These are phyloP conservation scores for Psittacula derbiana DNA, from an alignment of 2,797 vertebrate genomes.

Conservation along the genomic window DNA sequence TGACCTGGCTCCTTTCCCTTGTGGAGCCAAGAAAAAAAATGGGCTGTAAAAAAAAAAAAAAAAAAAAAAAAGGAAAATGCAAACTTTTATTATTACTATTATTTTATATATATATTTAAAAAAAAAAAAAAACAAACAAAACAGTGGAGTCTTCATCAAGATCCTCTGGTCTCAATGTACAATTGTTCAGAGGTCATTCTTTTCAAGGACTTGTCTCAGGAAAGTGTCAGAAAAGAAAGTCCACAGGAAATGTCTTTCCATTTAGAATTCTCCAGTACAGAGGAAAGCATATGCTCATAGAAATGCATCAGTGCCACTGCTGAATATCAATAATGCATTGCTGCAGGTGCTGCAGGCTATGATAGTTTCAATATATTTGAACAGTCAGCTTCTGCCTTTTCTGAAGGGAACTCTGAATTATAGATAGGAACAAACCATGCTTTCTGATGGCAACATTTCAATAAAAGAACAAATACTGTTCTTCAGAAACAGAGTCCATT, in stretches of 20 bases:
- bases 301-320: neutral
- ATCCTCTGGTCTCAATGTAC: neutral
- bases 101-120: neutral
- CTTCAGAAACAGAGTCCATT: neutral
- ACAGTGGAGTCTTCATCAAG: neutral
- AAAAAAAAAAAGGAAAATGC: accelerated
- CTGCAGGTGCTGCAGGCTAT: constrained; percentile 57
- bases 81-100: neutral
- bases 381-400: constrained; percentile 50
- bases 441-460: constrained; percentile 52
- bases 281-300: neutral
- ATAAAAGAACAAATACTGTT: neutral
- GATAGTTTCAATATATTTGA: constrained; percentile 35
- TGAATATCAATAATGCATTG: constrained; percentile 61
- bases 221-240: neutral
- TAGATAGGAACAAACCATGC: constrained; percentile 66
- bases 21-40: neutral
- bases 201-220: neutral
- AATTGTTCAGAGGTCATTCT: neutral
- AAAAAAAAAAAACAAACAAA: neutral
- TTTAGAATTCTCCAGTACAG: neutral
- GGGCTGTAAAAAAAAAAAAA: neutral
- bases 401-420: constrained; percentile 64
- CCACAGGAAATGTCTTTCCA: neutral
- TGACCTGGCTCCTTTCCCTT: neutral